phyloP scores from a whole-genome alignment of 2,113 vertebrate species.

The Scatophagus argus region DNA sequence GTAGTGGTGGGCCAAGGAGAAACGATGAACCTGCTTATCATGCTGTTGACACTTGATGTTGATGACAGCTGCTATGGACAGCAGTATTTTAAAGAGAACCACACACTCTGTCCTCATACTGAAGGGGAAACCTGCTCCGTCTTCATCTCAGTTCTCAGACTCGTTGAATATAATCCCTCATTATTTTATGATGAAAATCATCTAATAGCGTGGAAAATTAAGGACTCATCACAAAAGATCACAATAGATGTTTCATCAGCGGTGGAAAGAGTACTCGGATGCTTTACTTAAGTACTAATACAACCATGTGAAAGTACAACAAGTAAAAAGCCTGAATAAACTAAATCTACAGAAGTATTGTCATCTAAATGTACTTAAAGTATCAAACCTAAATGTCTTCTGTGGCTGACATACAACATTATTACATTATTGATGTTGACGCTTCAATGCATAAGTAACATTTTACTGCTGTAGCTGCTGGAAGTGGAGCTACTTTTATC shows the following conservation, averaged over 20 bases:
- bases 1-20: slow-evolving; percentile 42
- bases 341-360: background rate
- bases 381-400: background rate
- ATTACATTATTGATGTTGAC: background rate
- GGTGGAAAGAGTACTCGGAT: background rate
- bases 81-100: slow-evolving; percentile 3
- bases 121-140: background rate
- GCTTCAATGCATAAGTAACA: background rate
- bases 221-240: background rate
- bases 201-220: background rate
- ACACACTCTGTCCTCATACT: background rate
- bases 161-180: background rate
- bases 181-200: no score
- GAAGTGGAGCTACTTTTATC: background rate
- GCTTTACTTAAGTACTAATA: background rate
- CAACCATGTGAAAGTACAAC: background rate
- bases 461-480: background rate
- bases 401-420: background rate
- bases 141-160: no score
- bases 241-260: background rate
- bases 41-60: slow-evolving; percentile 47
- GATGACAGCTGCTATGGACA: slow-evolving; percentile 33
- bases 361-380: background rate
- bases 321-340: background rate
- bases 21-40: slow-evolving; percentile 63